Base-by-base conservation (phyloP, 2,888 invertebrate species). In the Malthinus seriepunctatus region DNA sequence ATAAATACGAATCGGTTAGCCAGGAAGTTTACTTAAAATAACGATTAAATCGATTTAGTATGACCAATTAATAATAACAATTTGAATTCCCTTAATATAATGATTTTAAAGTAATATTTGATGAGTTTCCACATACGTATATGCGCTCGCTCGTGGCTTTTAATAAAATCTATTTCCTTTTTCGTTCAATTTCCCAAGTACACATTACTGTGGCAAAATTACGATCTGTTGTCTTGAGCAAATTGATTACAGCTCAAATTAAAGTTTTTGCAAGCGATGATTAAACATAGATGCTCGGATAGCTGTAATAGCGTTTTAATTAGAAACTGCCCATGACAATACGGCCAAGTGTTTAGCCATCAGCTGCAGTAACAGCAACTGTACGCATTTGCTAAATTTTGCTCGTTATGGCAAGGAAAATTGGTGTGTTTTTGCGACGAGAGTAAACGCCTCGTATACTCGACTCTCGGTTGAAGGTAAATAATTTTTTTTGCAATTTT, bases 201-300 rank as follows among this genome's bases (percentile, higher is more conserved):
- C 60, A 23, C 23, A 66, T 66, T 58, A 56, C 58, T 45, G 63
- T 51, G 55, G 56, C 66, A 67, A 74, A 74, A 75, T 75, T 75
- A 72, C 75, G 70, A 70, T 73, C 74, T 73, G 75, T 75, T 75
- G 75, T 77, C 77, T 77, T 76, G 74, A 74, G 75, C 76, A 77
- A 76, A 77, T 77, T 76, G 76, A 77, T 76, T 76, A 72, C 74
- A 73, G 73, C 73, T 71, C 73, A 73, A 77, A 77, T 76, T 76
- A 76, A 76, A 76, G 72, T 76, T 76, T 76, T 76, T 76, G 73
- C 76, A 63, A 54, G 60, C 68, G 58, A 67, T 73, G 73, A 76
- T 76, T 76, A 75, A 76, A 75, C 76, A 75, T 75, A 73, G 74
- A 61, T 57, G 61, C 45, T 38, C 32, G 61, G 57, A 58, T 57